Base-by-base conservation (phyloP, 2,113 vertebrate species). In the Sphaerodactylus townsendi region DNA sequence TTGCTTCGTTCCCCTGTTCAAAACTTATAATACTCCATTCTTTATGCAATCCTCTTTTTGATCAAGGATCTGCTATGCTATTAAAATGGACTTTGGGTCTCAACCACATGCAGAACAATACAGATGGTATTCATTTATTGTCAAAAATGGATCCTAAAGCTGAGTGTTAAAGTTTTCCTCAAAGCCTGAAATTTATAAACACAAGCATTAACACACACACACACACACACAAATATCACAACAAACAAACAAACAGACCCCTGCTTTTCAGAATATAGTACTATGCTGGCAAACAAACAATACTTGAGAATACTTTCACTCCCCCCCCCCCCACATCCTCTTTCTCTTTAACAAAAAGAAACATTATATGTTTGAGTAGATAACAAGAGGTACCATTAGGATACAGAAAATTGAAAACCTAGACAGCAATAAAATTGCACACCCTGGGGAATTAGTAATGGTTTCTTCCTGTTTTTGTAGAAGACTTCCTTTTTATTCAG, bases 331-430 rank as follows among this genome's bases (percentile, higher is more conserved):
- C 7, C n/a, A n/a, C n/a, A 80, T 44, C 81, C 33, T 76, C 50
- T 41, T 77, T 37, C 28, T 37, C 44, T 69, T 79, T 86, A 89
- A 91, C 77, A 91, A 91, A 90, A 93, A 90, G 77, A 93, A 94
- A 83, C 72, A 84, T 92, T 88, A 79, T 33, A 50, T 90, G 74
- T 94, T 92, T 93, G 77, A 90, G 72, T 77, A 95, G 85, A 87
- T 89, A 94, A 90, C 72, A 92, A 90, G 87, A 88, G 33, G 46
- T 86, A 72, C 77, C 1, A 71, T 82, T 91, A 93, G 87, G 85
- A 94, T 83, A 93, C 33, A 93, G 87, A 93, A 95, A 95, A 95
- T 83, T 92, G 86, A 95, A 95, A 94, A 94, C 64, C 66, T 88
- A 90, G 66, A 71, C 89, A 87, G 83, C 70, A 91, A 91, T 89